Evolutionary conservation across 92 coral and sea anemone genomes (phyloP).

Genomic region (Pocillopora grandis): DNA sequence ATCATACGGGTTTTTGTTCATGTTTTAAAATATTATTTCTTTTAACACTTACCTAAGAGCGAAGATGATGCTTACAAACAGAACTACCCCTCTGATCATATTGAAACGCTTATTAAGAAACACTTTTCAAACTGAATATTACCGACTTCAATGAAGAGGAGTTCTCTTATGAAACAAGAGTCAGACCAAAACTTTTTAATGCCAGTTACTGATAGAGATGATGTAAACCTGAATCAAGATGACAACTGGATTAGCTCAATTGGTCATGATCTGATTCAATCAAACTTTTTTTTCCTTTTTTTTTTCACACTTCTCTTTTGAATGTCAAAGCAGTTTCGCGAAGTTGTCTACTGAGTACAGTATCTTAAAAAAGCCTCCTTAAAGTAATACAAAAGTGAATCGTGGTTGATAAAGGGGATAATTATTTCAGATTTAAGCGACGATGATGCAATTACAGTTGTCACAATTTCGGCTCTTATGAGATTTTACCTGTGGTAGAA

Average conservation of each 20-base stretch:
- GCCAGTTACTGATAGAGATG: background rate
- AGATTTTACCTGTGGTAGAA: background rate
- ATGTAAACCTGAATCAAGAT: background rate
- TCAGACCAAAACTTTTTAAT: background rate
- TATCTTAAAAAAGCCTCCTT: background rate
- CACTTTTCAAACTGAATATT: background rate
- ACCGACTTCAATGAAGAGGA: background rate
- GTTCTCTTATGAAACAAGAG: background rate
- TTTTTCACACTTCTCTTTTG: background rate
- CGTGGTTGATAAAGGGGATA: background rate
- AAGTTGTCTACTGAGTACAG: too few species aligned
- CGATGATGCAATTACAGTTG: background rate
- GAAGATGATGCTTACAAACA: conserved; percentile 11
- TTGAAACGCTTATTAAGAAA: background rate
- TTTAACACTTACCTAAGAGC: conserved; percentile 27
- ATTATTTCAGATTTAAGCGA: background rate
- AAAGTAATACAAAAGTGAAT: background rate
- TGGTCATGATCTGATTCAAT: background rate
- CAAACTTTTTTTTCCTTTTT: background rate
- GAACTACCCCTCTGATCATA: background rate
- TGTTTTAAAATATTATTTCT: background rate
- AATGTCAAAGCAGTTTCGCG: background rate
- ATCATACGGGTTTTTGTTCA: background rate
- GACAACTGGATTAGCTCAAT: background rate
- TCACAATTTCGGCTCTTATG: background rate